A percentile compares a stretch with the other conserved stretches of the same genome.
These are phyloP conservation scores for Mechanitis mazaeus DNA, from an alignment of 2,888 invertebrate genomes.

Conservation along the genomic window DNA sequence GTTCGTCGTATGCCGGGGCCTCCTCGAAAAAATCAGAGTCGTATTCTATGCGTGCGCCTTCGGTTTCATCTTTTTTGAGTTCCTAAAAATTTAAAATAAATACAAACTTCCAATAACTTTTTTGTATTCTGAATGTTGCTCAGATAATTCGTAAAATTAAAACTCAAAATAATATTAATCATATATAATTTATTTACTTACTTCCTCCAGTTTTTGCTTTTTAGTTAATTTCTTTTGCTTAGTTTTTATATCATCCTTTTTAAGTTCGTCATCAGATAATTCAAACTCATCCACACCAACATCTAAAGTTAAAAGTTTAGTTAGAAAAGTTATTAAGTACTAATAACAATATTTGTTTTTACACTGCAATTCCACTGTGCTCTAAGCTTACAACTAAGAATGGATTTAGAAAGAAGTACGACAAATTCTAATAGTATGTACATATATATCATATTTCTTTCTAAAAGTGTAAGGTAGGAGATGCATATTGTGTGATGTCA, in stretches of 20 bases:
- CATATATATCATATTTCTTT: too few relatives aligned
- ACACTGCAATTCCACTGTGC: too few relatives aligned
- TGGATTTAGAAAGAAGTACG: too few relatives aligned
- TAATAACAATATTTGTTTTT: too few relatives aligned
- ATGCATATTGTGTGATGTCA: too few relatives aligned
- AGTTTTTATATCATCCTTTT: conserved; percentile 81
- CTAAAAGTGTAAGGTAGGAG: too few relatives aligned
- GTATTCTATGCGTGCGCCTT: conserved; percentile 58
- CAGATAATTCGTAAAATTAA: too few relatives aligned
- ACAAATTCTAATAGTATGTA: too few relatives aligned
- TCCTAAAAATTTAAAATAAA: conserved; percentile 41
- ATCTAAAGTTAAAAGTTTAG: conserved; percentile 37
- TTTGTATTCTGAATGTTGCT: too few relatives aligned
- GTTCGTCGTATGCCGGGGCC: conserved; percentile 79
- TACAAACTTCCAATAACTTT: too few relatives aligned
- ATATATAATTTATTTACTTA: conserved; percentile 17
- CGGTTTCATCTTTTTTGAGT: conserved; percentile 67
- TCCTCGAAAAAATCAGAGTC: conserved; percentile 79
- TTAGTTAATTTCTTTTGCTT: conserved; percentile 79
- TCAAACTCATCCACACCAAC: conserved; percentile 76
- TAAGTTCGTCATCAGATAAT: conserved; percentile 87
- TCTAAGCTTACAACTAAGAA: too few relatives aligned
- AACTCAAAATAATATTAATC: too few relatives aligned
- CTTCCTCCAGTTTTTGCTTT: conserved; percentile 64
- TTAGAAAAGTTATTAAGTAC: background rate